Evolutionary conservation across 1,140 invertebrate species (phyloP).

Genomic region (Aphelenchoides fujianensis): DNA sequence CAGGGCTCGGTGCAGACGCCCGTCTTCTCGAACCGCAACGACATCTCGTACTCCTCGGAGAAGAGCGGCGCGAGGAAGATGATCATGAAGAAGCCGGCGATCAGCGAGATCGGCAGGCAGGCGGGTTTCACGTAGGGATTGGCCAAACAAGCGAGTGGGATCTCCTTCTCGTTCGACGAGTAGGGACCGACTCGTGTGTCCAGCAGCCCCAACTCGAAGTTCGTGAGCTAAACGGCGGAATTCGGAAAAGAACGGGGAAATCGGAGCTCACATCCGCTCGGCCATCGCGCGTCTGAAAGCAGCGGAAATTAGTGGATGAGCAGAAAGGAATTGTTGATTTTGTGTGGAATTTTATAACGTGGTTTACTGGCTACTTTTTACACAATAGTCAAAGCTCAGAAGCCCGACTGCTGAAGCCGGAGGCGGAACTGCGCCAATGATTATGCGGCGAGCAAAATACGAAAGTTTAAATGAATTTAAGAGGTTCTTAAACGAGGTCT

Average conservation of each 20-base stretch:
- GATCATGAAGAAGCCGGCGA: conserved; percentile 56
- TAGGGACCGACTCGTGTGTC: conserved; percentile 48
- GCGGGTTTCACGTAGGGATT: conserved; percentile 57
- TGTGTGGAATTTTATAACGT: no score
- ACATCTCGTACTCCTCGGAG: conserved; percentile 45
- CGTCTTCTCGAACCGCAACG: conserved; percentile 41
- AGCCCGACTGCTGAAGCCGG: no score
- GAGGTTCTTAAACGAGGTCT: no score
- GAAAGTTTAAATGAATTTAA: no score
- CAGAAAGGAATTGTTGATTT: no score
- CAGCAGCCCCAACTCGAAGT: conserved; percentile 58
- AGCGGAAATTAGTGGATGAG: neutral
- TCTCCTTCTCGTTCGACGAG: conserved; percentile 50
- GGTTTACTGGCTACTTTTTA: no score
- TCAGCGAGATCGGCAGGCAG: conserved; percentile 55
- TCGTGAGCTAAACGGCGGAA: no score
- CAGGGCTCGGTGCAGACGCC: conserved; percentile 49
- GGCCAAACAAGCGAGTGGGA: conserved; percentile 47
- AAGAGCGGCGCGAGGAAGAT: conserved; percentile 57
- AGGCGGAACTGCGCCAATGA: no score
- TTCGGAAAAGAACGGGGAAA: no score
- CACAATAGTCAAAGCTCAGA: no score
- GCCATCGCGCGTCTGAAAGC: conserved; percentile 57
- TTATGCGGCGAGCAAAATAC: no score
- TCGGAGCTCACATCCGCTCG: no score